Conservation (phyloP, 2,888 invertebrate species). For the Megamerina dolium region DNA sequence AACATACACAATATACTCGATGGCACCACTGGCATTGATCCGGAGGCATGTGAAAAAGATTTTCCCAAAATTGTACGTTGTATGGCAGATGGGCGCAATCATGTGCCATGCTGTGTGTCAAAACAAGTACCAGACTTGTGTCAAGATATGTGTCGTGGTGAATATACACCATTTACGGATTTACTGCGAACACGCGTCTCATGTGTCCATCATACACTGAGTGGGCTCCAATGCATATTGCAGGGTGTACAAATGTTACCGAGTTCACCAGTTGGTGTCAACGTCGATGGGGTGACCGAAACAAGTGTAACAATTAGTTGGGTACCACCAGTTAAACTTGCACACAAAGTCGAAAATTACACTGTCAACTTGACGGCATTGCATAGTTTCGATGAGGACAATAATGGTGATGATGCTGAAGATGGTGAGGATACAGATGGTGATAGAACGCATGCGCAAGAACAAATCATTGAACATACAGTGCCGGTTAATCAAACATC, state of each 20-base stretch:
- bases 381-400: constrained; percentile 59
- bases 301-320: constrained; percentile 67
- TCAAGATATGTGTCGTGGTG: constrained; percentile 78
- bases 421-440: constrained; percentile 38
- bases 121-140: constrained; percentile 79
- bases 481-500: constrained; percentile 58
- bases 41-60: constrained; percentile 73
- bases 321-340: constrained; percentile 60
- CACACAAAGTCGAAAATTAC: constrained; percentile 61
- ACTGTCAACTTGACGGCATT: constrained; percentile 67
- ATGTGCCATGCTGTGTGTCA: constrained; percentile 76
- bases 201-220: constrained; percentile 75
- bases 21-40: constrained; percentile 72
- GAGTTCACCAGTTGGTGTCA: constrained; percentile 65
- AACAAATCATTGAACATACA: constrained; percentile 30
- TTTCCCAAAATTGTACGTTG: constrained; percentile 74
- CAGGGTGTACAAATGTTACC: constrained; percentile 68
- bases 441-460: constrained; percentile 4
- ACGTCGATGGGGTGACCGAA: constrained; percentile 67
- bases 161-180: constrained; percentile 78
- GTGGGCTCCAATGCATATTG: constrained; percentile 75
- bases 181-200: constrained; percentile 79
- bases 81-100: constrained; percentile 77
- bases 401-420: constrained; percentile 33
- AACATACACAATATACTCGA: constrained; percentile 69